Percentiles rank a stretch among this genome's conserved stretches.
Evolutionary conservation across 2,113 vertebrate species (phyloP).

Genomic region (Menura novaehollandiae): DNA sequence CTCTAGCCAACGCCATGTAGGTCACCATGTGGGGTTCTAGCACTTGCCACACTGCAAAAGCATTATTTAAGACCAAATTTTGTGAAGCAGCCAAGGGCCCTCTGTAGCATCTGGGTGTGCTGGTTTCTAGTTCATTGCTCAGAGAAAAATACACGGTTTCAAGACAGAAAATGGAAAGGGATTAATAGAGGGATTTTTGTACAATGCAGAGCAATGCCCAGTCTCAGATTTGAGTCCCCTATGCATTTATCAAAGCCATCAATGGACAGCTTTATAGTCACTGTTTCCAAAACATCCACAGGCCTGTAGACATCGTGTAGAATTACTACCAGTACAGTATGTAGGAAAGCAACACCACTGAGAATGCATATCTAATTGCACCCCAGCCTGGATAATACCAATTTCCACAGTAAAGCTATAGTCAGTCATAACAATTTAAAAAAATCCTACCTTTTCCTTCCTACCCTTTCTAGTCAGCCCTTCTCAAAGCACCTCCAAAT

Average conservation of each 20-base stretch:
- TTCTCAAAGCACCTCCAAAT: not conserved
- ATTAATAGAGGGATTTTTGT: conserved; percentile 8
- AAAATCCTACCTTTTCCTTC: not conserved
- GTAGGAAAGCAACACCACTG: not conserved
- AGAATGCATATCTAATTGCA: not conserved
- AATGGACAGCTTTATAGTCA: not conserved
- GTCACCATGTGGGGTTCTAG: conserved; percentile 45
- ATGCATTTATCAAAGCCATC: not conserved
- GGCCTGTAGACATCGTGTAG: not conserved
- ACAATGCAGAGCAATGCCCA: not conserved
- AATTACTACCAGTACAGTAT: not conserved
- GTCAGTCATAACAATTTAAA: not conserved
- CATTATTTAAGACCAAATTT: conserved; percentile 34
- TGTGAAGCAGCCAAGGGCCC: conserved; percentile 1
- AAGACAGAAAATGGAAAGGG: conserved; percentile 15
- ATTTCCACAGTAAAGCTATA: not conserved
- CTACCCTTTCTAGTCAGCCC: not conserved
- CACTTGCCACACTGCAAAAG: conserved; percentile 2
- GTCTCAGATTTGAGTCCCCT: not conserved
- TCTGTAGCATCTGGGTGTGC: conserved; percentile 36
- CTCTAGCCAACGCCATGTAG: conserved; percentile 28
- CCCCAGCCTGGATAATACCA: not conserved
- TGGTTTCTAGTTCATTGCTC: conserved; percentile 24
- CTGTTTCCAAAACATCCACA: not conserved
- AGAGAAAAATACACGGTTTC: conserved; percentile 29